These are phyloP conservation scores for Ctenopoma kingsleyae DNA, from an alignment of 2,797 vertebrate genomes.

Conservation along the genomic window DNA sequence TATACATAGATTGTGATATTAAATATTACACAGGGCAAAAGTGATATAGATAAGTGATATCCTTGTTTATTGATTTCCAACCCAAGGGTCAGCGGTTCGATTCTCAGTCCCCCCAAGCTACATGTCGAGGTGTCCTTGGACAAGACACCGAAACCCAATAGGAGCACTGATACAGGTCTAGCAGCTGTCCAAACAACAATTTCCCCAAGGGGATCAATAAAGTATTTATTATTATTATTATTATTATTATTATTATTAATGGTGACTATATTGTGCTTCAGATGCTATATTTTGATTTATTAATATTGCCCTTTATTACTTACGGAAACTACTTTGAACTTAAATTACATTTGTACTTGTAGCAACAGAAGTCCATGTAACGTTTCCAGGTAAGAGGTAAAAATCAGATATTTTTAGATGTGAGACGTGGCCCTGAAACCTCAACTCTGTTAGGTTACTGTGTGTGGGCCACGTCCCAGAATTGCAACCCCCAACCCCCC, in stretches of 20 bases:
- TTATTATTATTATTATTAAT: too few relatives aligned
- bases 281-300: not conserved
- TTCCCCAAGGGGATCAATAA: too few relatives aligned
- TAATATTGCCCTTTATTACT: not conserved
- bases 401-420: slow-evolving; percentile 29
- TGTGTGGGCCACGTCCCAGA: slow-evolving; percentile 49
- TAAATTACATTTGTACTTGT: slow-evolving; percentile 12
- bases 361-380: slow-evolving; percentile 4
- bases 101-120: too few relatives aligned
- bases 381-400: slow-evolving; percentile 3
- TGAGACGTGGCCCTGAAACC: slow-evolving; percentile 46
- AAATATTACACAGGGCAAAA: not conserved
- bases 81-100: too few relatives aligned
- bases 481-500: slow-evolving; percentile 45
- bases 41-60: not conserved
- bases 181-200: too few relatives aligned
- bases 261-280: not conserved
- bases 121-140: too few relatives aligned
- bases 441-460: slow-evolving; percentile 38
- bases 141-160: too few relatives aligned
- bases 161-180: too few relatives aligned
- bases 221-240: too few relatives aligned
- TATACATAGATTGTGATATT: not conserved
- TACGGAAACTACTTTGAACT: not conserved
- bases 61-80: not conserved